Conservation (phyloP, 2,113 vertebrate genomes). For the Lontra canadensis region DNA sequence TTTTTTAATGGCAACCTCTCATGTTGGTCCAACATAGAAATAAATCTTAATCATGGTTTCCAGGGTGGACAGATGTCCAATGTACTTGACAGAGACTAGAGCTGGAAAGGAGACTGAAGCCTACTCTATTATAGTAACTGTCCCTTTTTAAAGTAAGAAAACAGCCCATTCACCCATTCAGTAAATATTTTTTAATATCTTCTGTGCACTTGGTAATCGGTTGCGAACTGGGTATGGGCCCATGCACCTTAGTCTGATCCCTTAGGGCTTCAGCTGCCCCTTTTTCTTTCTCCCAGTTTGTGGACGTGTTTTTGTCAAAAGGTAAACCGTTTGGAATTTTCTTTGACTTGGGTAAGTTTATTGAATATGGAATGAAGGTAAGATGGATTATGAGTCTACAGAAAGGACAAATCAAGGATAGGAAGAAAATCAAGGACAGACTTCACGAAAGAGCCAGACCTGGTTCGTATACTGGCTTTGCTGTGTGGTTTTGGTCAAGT, state of each 20-base stretch:
- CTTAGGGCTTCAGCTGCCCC: background rate
- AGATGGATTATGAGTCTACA: background rate
- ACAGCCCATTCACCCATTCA: background rate
- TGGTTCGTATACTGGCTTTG: background rate
- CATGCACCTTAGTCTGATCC: background rate
- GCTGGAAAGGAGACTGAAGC: background rate
- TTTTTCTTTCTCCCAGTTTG: background rate
- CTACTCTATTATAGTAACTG: background rate
- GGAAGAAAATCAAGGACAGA: background rate
- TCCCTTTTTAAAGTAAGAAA: background rate
- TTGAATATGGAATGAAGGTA: background rate
- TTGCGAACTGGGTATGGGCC: background rate
- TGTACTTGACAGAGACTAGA: background rate
- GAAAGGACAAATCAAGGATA: background rate
- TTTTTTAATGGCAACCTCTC: background rate
- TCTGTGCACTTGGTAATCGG: background rate
- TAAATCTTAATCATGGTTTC: conserved; percentile 12
- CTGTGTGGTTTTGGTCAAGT: background rate
- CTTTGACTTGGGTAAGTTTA: background rate
- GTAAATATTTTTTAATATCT: background rate
- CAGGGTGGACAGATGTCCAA: background rate
- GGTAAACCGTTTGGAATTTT: background rate
- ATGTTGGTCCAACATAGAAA: background rate
- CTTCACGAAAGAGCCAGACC: background rate
- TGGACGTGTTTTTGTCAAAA: conserved; percentile 23